These are phyloP conservation scores for Plodia interpunctella DNA, from an alignment of 1,140 invertebrate genomes.

Conservation along the genomic window DNA sequence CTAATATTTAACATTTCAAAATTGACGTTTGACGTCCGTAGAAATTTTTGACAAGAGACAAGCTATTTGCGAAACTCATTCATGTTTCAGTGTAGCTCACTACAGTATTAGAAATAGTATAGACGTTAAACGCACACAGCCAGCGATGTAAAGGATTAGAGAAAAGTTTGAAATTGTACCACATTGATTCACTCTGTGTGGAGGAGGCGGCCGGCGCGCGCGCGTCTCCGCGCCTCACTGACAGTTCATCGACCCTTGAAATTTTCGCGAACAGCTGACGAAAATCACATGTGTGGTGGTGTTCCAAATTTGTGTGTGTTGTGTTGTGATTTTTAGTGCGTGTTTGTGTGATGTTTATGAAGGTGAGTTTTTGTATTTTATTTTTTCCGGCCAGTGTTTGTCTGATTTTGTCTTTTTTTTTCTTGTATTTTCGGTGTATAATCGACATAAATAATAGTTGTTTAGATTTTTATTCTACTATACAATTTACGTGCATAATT, in stretches of 20 bases:
- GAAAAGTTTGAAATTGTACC: conserved; percentile 71
- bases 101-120: conserved; percentile 30
- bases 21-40: too few species aligned
- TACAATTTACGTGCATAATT: too few species aligned
- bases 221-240: conserved; percentile 43
- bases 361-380: conserved; percentile 3
- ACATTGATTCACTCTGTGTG: conserved; percentile 56
- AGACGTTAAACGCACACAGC: conserved; percentile 54
- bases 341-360: conserved; percentile 13
- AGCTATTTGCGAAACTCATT: too few species aligned
- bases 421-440: too few species aligned
- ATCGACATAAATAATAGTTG: too few species aligned
- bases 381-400: not conserved
- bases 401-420: not conserved
- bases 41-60: not conserved
- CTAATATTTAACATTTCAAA: too few species aligned
- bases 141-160: conserved; percentile 64
- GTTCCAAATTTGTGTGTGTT: conserved; percentile 13
- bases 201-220: conserved; percentile 43
- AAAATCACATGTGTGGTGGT: conserved; percentile 10
- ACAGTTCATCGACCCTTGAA: conserved; percentile 45
- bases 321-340: conserved; percentile 15
- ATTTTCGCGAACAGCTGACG: conserved; percentile 60
- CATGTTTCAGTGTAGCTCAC: conserved; percentile 40
- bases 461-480: too few species aligned